phyloP scores from a whole-genome alignment of 2,797 vertebrate species.

The Gymnocypris eckloni region DNA sequence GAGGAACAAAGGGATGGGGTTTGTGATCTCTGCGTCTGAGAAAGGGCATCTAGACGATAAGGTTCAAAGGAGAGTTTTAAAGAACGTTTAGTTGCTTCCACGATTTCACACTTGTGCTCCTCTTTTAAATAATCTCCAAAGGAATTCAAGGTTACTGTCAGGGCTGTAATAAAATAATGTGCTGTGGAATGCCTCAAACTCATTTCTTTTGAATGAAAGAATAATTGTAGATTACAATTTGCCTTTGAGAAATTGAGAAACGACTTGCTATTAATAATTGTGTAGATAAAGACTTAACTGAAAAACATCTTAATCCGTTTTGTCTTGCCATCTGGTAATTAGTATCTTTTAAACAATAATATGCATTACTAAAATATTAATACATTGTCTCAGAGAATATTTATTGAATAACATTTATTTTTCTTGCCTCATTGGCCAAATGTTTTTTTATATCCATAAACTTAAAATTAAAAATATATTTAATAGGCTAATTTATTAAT shows the following conservation, averaged over 20 bases:
- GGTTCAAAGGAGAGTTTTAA: conserved; percentile 75
- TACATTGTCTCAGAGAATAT: neutral
- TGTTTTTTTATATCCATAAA: neutral
- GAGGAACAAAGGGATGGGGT: conserved; percentile 72
- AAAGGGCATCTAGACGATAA: conserved; percentile 80
- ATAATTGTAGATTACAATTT: neutral
- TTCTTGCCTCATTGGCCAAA: neutral
- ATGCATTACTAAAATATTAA: neutral
- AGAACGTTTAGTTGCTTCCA: conserved; percentile 72
- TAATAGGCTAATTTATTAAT: neutral
- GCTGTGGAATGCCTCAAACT: neutral
- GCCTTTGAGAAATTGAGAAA: neutral
- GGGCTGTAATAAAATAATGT: conserved; percentile 15
- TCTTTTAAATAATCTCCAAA: conserved; percentile 57
- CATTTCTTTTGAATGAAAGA: neutral
- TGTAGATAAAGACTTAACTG: neutral
- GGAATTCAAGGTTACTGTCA: conserved; percentile 60
- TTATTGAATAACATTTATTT: neutral
- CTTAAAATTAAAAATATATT: neutral
- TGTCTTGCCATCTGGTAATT: neutral
- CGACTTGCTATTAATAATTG: neutral
- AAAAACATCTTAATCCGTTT: too few species aligned
- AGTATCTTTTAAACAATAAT: neutral
- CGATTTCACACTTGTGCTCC: conserved; percentile 56
- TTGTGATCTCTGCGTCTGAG: conserved; percentile 71